These are phyloP conservation scores for Andricus grossulariae DNA, from an alignment of 1,140 invertebrate species.

Conservation along the genomic window DNA sequence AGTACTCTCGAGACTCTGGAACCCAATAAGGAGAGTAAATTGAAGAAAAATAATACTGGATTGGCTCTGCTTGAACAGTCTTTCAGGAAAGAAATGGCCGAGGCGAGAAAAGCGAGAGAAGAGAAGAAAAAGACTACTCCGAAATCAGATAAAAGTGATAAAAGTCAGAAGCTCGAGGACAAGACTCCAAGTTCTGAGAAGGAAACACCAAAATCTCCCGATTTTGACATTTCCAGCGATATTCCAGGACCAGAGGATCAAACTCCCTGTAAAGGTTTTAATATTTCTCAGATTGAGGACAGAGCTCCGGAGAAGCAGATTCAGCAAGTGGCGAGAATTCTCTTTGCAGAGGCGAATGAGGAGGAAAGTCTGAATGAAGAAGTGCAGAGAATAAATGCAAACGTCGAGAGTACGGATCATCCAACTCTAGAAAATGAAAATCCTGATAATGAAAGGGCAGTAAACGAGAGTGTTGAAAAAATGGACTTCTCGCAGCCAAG, in stretches of 20 bases:
- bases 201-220: conserved; percentile 43
- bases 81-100: conserved; percentile 58
- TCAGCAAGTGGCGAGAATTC: not conserved
- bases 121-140: conserved; percentile 44
- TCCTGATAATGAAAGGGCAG: conserved; percentile 30
- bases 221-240: conserved; percentile 42
- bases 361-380: conserved; percentile 6
- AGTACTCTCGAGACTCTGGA: conserved; percentile 62
- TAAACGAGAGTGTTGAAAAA: not conserved
- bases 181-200: not conserved
- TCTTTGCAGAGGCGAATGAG: not conserved
- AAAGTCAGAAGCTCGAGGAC: conserved; percentile 33
- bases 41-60: conserved; percentile 52
- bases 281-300: not conserved
- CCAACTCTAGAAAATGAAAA: conserved; percentile 7
- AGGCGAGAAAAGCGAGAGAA: conserved; percentile 39
- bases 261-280: not conserved
- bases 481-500: too few relatives aligned
- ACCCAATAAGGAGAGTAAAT: conserved; percentile 42
- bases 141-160: conserved; percentile 40
- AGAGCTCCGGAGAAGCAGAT: not conserved
- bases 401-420: not conserved
- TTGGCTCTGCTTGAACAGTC: conserved; percentile 61
- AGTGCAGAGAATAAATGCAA: not conserved
- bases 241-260: conserved; percentile 5